phyloP scores from a whole-genome alignment of 2,888 invertebrate species.

The Cinara cedri region DNA sequence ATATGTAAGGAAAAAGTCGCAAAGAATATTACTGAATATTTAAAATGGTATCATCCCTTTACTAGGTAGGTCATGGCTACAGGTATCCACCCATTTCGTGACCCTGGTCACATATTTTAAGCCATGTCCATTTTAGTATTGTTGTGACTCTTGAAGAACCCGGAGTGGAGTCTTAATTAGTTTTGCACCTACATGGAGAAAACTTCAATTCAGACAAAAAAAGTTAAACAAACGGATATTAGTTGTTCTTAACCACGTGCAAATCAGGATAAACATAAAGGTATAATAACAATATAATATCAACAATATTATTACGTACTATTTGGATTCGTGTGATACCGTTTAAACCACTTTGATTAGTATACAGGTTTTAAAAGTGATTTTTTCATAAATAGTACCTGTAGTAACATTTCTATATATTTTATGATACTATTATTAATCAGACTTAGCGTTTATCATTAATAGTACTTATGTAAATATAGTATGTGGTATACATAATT shows the following conservation, averaged over 20 bases:
- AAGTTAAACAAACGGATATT: background rate
- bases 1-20: slow-evolving; percentile 12
- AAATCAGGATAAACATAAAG: slow-evolving; percentile 12
- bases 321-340: too few species aligned
- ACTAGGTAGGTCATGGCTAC: slow-evolving; percentile 40
- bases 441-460: too few species aligned
- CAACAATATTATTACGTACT: too few species aligned
- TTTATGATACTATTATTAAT: too few species aligned
- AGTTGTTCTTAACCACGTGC: background rate
- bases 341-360: too few species aligned
- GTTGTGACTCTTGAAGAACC: background rate
- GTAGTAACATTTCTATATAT: too few species aligned
- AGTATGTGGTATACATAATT: too few species aligned
- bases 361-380: too few species aligned
- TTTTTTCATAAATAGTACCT: too few species aligned
- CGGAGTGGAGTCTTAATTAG: background rate
- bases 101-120: background rate
- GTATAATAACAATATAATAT: background rate
- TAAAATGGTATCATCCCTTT: slow-evolving; percentile 46
- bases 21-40: slow-evolving; percentile 40
- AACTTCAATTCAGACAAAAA: background rate
- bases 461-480: too few species aligned
- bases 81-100: slow-evolving; percentile 27
- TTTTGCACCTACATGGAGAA: slow-evolving; percentile 11
- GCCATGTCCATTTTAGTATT: slow-evolving; percentile 11